Base-by-base conservation (phyloP, 23 tunicate genomes). In the Trididemnum nubilum region DNA sequence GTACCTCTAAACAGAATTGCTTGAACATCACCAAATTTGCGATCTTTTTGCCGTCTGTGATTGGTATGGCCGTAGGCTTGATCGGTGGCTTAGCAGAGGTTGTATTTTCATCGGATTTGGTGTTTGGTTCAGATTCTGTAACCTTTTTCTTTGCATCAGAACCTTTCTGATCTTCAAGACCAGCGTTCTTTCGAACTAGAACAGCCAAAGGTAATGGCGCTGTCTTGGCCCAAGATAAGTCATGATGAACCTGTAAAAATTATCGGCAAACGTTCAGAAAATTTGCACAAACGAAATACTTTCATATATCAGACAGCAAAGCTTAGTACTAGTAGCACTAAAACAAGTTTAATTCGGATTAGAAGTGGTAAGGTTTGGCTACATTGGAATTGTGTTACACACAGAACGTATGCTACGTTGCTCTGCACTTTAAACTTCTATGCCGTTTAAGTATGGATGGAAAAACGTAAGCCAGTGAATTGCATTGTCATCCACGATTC, bases 141-240 rank as follows among this genome's bases (percentile, higher is more conserved):
- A 85, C 82, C 21, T 25, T 57, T 28, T 77, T 79, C 36, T 15
- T 77, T 27, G 28, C 38, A 15, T 38, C 1, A 23, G 65, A 3
- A 2, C 32, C 77, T 2, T 34, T 24, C 1, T 40, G 26, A 22
- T 49, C 34, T 25, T 70, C 73, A 36, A 31, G 0, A 0, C 80
- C 79, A 36, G 69, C 64, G 33, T 80, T 80, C 59, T 71, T 39
- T 26, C 50, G 85, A 27, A 85, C 70, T 29, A 80, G 77, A 33
- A 70, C 72, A 21, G 87, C 31, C 32, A 82, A 51, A 33, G 97
- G 97, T 23, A 85, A 57, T 0, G 90, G 90, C 19, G 86, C 75
- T 4, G 49, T 29, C 34, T 85, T 85, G 7, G 90, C 90, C 90
- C 90, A 85, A 15, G 90, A 85, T 7, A 85, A 51, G 1, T 85